Percentiles rank a stretch among this genome's conserved stretches.
phyloP scores from a whole-genome alignment of 2,113 vertebrate species.

The Epinephelus moara region DNA sequence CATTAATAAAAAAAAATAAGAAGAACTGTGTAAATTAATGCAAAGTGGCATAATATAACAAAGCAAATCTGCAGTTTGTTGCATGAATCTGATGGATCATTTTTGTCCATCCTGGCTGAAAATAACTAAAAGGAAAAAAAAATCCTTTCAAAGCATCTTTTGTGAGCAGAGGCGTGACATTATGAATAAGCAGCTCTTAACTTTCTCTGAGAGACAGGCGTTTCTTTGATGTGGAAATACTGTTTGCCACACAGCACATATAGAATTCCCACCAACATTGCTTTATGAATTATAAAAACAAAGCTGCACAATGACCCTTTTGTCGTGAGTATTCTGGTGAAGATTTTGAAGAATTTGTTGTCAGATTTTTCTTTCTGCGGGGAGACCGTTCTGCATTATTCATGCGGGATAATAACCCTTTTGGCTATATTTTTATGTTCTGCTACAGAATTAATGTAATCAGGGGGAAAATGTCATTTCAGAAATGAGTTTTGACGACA shows the following conservation, averaged over 20 bases:
- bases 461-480: conserved; percentile 55
- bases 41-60: conserved; percentile 34
- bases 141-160: conserved; percentile 36
- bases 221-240: conserved; percentile 63
- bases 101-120: conserved; percentile 37
- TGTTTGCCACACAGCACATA: conserved; percentile 55
- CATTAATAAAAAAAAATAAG: conserved; percentile 12
- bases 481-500: conserved; percentile 62
- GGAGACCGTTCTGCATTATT: conserved; percentile 69
- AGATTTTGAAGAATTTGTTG: conserved; percentile 65
- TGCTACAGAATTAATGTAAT: conserved; percentile 71
- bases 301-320: conserved; percentile 57
- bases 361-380: conserved; percentile 39
- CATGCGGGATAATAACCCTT: conserved; percentile 54
- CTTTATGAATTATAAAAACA: conserved; percentile 71
- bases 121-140: conserved; percentile 14
- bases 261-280: conserved; percentile 54
- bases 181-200: conserved; percentile 50
- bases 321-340: conserved; percentile 53
- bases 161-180: conserved; percentile 49
- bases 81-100: conserved; percentile 35
- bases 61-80: conserved; percentile 23
- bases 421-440: conserved; percentile 49
- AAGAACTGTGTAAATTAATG: conserved; percentile 18
- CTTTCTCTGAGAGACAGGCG: conserved; percentile 40